Base-by-base conservation (phyloP, 2,888 invertebrate species). In the Chrysina gloriosa region DNA sequence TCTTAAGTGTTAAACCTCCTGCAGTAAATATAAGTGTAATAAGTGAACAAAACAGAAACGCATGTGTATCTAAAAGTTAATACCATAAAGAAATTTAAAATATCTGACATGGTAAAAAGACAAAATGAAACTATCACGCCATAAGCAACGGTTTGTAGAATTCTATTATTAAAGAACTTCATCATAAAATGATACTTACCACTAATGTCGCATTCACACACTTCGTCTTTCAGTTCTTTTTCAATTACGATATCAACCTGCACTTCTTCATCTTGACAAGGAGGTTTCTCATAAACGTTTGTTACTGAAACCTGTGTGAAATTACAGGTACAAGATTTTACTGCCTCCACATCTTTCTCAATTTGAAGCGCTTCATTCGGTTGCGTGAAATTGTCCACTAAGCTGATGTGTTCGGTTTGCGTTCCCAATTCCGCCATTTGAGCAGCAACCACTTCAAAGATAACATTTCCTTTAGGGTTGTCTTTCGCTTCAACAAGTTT, bases 191-290 rank as follows among this genome's bases (percentile, higher is more conserved):
- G n/a, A 14, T 48, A 23, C 48, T 48, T 48, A 9, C 14, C 52
- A 9, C 14, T 1, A 2, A 31, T 52, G 2, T 52, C 52, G 25
- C 36, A 50, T 19, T 64, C 64, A n/a, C 39, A 50, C 16, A 23
- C 11, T 48, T 16, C 31, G 14, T 63, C 31, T 5, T 63, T 47
- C 4, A 31, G 2, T 14, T 16, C 16, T 21, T 63, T 47, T 7
- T 45, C 42, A 14, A 16, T 16, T 19, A 36, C n/a, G 11, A 52
- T 64, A n/a, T 64, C 64, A 36, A 39, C 50, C 52, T 64, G 64
- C 5, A 52, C 52, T 1, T 16, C 16, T 21, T 27, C 21, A 3
- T 65, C 65, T 9, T 58, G 7, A 14, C 19, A 19, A 16, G 29
- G 23, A 1, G 5, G n/a, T n/a, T 45, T 16, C 11, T 64, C 64